These are phyloP conservation scores for Corythaixoides concolor DNA, from an alignment of 2,113 vertebrate genomes.

Conservation along the genomic window DNA sequence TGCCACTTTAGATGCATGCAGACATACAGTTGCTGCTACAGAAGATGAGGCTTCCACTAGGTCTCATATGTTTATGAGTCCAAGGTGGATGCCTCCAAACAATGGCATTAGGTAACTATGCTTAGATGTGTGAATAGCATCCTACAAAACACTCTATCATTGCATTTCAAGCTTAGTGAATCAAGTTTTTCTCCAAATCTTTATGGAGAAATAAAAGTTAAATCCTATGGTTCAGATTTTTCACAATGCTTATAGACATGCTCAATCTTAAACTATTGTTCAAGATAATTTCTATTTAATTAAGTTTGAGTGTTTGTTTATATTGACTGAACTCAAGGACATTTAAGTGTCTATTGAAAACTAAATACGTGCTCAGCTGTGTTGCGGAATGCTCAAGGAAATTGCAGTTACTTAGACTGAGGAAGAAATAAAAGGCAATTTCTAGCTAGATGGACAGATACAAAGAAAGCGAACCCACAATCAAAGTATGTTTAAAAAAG, in stretches of 20 bases:
- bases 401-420: not conserved
- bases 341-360: not conserved
- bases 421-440: not conserved
- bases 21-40: not conserved
- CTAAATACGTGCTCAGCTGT: not conserved
- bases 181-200: not conserved
- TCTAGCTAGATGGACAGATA: not conserved
- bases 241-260: not conserved
- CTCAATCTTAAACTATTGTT: not conserved
- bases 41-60: not conserved
- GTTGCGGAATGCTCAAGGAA: not conserved
- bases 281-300: not conserved
- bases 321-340: constrained; percentile 1
- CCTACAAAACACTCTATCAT: not conserved
- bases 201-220: not conserved
- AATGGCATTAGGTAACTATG: not conserved
- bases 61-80: fast-evolving
- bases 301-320: not conserved
- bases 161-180: not conserved
- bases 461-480: not conserved
- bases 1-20: not conserved
- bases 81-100: not conserved
- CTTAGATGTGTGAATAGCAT: not conserved
- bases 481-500: not conserved
- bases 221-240: not conserved